Conservation (phyloP, 2,113 vertebrate genomes). For the Apus apus region DNA sequence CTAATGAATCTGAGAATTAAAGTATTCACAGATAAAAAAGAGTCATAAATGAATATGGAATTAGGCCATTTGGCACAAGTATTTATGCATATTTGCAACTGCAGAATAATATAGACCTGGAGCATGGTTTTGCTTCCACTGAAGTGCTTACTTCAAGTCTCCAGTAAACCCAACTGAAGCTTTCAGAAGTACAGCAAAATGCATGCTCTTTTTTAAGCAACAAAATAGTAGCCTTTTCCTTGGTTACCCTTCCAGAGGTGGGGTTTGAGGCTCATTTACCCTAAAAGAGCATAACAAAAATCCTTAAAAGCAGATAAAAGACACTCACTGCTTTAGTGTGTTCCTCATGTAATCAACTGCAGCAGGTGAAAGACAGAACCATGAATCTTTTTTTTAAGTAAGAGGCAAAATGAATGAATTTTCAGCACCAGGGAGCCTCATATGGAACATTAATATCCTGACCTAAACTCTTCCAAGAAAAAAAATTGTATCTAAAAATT, state of each 20-base stretch:
- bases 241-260: not conserved
- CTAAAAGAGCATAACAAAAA: not conserved
- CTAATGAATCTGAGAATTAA: not conserved
- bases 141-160: not conserved
- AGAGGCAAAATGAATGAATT: not conserved
- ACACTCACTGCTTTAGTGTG: not conserved
- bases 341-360: slow-evolving; percentile 1
- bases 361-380: slow-evolving; percentile 27
- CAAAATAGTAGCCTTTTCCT: not conserved
- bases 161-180: not conserved
- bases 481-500: not conserved
- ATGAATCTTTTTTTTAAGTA: not conserved
- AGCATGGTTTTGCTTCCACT: not conserved
- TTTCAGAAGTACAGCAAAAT: not conserved
- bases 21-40: not conserved
- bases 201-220: not conserved
- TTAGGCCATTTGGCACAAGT: not conserved
- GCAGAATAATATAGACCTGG: not conserved
- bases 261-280: not conserved
- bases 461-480: not conserved
- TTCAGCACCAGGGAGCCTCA: not conserved
- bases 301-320: slow-evolving; percentile 12
- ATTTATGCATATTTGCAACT: not conserved
- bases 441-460: not conserved
- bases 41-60: not conserved